Percentiles rank a stretch among this genome's conserved stretches.
Evolutionary conservation across 2,888 invertebrate species (phyloP).

Genomic region (Cephus pulcher): DNA sequence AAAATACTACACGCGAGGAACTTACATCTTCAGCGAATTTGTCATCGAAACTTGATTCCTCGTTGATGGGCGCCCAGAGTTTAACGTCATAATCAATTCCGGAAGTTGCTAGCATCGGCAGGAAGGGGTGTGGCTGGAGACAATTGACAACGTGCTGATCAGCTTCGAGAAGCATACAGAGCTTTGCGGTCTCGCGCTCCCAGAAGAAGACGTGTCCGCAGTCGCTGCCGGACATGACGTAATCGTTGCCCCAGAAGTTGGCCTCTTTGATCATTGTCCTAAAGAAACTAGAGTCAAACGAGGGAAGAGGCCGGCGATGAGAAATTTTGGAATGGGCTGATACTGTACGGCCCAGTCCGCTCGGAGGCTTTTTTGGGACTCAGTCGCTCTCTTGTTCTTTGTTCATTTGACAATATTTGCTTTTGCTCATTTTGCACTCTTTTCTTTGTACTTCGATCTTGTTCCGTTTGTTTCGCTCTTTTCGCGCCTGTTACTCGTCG

Average conservation of each 20-base stretch:
- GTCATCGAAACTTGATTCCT: slow-evolving; percentile 73
- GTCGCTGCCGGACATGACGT: slow-evolving; percentile 89
- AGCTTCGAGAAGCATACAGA: slow-evolving; percentile 82
- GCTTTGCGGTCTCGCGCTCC: slow-evolving; percentile 77
- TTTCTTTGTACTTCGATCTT: background rate
- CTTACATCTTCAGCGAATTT: slow-evolving; percentile 75
- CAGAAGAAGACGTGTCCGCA: slow-evolving; percentile 90
- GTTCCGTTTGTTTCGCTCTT: background rate
- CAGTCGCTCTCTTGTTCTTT: background rate
- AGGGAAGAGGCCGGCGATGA: slow-evolving; percentile 40
- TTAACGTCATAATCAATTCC: slow-evolving; percentile 92
- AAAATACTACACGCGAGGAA: slow-evolving; percentile 4
- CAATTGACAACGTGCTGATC: slow-evolving; percentile 89
- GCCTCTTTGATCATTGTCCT: slow-evolving; percentile 89
- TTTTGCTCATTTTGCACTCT: background rate
- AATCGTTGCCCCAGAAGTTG: slow-evolving; percentile 85
- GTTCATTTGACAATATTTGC: background rate
- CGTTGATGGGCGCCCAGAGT: slow-evolving; percentile 80
- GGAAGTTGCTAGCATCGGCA: slow-evolving; percentile 82
- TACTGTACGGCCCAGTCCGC: slow-evolving; percentile 60
- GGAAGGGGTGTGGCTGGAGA: slow-evolving; percentile 83
- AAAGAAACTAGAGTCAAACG: slow-evolving; percentile 67
- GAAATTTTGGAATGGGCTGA: slow-evolving; percentile 47
- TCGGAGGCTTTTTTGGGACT: slow-evolving; percentile 61
- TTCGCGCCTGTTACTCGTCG: background rate